Evolutionary conservation across 2,888 invertebrate species (phyloP), one percentile per base, ranked within the genome.

Genomic region (Thecophora atra): DNA sequence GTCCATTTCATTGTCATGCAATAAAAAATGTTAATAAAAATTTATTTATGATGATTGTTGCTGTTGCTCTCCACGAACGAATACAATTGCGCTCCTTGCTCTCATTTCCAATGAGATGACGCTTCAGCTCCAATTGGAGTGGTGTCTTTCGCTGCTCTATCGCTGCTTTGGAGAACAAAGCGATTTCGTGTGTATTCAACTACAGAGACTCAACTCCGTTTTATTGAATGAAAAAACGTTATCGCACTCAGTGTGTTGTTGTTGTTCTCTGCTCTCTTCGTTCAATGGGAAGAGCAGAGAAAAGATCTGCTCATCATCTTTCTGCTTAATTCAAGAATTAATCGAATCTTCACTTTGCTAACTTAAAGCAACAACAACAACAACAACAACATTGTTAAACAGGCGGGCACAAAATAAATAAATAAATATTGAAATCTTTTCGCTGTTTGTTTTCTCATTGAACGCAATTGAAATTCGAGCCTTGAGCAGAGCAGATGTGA

Each of bases 21-120:
- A 64, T 64, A 47, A 64, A 51, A 21, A 26, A 47, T n/a, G 60
- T 60, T 60, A 64, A 64, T 64, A 64, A 64, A 64, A 64, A 24
- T 47, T 64, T 44, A 21, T 60, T 30, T 60, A 30, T 60, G n/a
- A n/a, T 30, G 30, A 60, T 30, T 42, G 44, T 64, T 64, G 47
- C 47, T 47, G n/a, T 65, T 42, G 65, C 65, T n/a, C n/a, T n/a
- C n/a, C n/a, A n/a, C n/a, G n/a, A n/a, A n/a, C n/a, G n/a, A n/a
- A n/a, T n/a, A n/a, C n/a, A n/a, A n/a, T n/a, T n/a, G n/a, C n/a
- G n/a, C n/a, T n/a, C n/a, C n/a, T n/a, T n/a, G n/a, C n/a, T n/a
- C n/a, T n/a, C n/a, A n/a, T n/a, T n/a, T n/a, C n/a, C n/a, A n/a
- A n/a, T n/a, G n/a, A n/a, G n/a, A n/a, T n/a, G n/a, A n/a, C n/a